phyloP scores from a whole-genome alignment of 2,113 vertebrate genomes.

The Hemicordylus capensis region DNA sequence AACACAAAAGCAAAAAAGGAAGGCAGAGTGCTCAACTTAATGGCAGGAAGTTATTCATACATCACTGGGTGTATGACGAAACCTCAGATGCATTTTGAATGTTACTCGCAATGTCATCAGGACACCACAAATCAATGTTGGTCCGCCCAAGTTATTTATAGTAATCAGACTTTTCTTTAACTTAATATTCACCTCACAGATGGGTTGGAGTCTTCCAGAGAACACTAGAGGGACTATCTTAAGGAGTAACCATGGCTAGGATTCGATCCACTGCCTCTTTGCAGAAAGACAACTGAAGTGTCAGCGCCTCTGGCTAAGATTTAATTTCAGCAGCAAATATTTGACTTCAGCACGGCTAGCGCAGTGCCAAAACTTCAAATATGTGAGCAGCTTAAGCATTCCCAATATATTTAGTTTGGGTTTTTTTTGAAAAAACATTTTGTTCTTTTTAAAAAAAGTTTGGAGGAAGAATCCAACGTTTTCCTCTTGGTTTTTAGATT shows the following conservation, averaged over 20 bases:
- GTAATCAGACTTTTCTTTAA: constrained; percentile 35
- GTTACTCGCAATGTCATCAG: constrained; percentile 18
- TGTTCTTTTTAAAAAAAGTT: background rate
- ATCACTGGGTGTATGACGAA: background rate
- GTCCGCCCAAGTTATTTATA: constrained; percentile 38
- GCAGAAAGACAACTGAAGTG: constrained; percentile 10
- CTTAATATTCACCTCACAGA: background rate
- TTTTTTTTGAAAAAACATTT: background rate
- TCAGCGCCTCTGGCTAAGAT: constrained; percentile 22
- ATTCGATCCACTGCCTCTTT: background rate
- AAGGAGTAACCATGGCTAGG: background rate
- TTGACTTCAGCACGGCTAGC: constrained; percentile 42
- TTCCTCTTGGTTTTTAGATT: constrained; percentile 23
- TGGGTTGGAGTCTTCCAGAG: background rate
- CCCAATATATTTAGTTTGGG: constrained; percentile 4
- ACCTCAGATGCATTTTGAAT: constrained; percentile 29
- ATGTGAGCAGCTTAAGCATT: constrained; percentile 34
- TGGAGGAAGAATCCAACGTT: constrained; percentile 11
- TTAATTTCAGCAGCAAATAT: constrained; percentile 42
- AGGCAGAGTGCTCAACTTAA: background rate
- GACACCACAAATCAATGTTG: constrained; percentile 15
- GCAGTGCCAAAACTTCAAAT: constrained; percentile 32
- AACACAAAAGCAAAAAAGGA: background rate
- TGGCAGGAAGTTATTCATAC: constrained; percentile 28
- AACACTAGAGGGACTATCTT: constrained; percentile 3